Evolutionary conservation across 2,797 vertebrate genomes (phyloP).

Genomic region (Podarcis lilfordi): DNA sequence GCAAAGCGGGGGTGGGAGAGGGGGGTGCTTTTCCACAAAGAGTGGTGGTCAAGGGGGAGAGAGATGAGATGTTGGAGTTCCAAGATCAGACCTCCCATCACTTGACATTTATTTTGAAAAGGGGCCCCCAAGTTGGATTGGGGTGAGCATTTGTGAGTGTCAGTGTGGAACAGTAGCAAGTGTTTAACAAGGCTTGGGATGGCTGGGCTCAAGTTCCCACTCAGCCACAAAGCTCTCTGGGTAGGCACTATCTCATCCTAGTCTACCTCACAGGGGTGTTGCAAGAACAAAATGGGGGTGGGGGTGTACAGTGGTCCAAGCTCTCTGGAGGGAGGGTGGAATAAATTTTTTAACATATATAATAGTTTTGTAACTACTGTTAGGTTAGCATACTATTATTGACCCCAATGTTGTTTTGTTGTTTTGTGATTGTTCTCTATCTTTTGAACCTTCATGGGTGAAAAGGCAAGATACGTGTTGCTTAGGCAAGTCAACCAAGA

Average conservation of each 20-base stretch:
- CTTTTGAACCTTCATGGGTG: not conserved
- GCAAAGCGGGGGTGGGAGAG: not conserved
- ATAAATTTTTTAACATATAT: not conserved
- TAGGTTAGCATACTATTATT: not conserved
- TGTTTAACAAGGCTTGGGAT: not conserved
- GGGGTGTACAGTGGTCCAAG: not conserved
- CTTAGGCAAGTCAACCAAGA: too few relatives aligned
- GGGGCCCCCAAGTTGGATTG: not conserved
- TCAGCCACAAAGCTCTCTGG: not conserved
- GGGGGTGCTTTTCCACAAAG: not conserved
- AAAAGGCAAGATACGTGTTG: not conserved
- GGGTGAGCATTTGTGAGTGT: not conserved
- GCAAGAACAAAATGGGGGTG: not conserved
- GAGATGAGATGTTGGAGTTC: not conserved
- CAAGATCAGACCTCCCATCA: not conserved
- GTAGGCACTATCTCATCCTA: not conserved
- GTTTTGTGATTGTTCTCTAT: not conserved
- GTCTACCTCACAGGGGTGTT: not conserved
- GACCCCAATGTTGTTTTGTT: too few relatives aligned
- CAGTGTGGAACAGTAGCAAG: not conserved
- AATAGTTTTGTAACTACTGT: not conserved
- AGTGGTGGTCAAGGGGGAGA: not conserved
- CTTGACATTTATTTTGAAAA: too few relatives aligned
- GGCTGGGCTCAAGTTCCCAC: not conserved
- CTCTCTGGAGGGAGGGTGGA: too few relatives aligned